phyloP scores from a whole-genome alignment of 2,888 invertebrate genomes.

The Keiferia lycopersicella region DNA sequence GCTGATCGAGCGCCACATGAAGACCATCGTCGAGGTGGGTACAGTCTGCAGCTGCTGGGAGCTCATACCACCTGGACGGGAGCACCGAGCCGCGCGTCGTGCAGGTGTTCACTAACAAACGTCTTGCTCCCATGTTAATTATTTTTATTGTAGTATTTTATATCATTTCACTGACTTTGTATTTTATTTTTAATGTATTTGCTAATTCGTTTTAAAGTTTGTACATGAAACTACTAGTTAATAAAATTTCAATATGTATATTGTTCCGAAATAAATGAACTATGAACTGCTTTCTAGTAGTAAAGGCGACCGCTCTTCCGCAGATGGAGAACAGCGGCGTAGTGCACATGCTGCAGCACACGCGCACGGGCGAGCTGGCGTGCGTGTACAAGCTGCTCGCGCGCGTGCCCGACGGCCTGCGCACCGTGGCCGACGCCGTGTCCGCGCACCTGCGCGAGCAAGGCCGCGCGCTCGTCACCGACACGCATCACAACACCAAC shows the following conservation, averaged over 20 bases:
- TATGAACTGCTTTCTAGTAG: no score
- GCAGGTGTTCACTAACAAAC: no score
- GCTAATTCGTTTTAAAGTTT: no score
- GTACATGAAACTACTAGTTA: no score
- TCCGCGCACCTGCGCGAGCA: conserved; percentile 97
- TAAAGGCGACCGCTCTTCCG: conserved; percentile 82
- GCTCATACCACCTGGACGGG: conserved; percentile 30
- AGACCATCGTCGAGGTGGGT: conserved; percentile 82
- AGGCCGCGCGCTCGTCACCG: conserved; percentile 96
- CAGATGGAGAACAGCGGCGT: conserved; percentile 99
- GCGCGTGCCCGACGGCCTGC: conserved; percentile 94
- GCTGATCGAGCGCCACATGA: conserved; percentile 99
- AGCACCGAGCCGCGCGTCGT: conserved; percentile 60
- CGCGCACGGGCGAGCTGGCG: conserved; percentile 97
- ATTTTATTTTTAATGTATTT: no score
- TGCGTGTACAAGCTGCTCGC: conserved; percentile 99
- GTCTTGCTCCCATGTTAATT: no score
- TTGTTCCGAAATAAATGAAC: no score
- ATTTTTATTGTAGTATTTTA: no score
- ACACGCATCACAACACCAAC: conserved; percentile 94
- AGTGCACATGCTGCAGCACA: conserved; percentile 98
- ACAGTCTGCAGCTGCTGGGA: conserved; percentile 41
- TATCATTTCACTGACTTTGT: no score
- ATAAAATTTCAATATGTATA: no score
- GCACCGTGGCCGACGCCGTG: conserved; percentile 97